Base-by-base conservation (phyloP, 1,140 invertebrate genomes). In the Hirudo medicinalis region DNA sequence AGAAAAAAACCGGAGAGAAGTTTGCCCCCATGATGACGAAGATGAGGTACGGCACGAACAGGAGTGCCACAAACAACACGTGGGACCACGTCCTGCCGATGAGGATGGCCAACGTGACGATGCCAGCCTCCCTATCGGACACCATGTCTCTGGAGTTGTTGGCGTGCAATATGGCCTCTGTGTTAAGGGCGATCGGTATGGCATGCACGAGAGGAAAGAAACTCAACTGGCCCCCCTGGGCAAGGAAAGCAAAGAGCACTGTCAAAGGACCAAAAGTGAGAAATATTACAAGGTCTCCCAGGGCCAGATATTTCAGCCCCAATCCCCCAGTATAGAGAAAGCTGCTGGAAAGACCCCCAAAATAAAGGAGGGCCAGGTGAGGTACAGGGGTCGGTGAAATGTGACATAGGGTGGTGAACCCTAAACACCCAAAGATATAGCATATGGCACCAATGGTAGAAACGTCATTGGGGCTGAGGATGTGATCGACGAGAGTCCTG, bases 211-310 rank as follows among this genome's bases (percentile, higher is more conserved):
- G 89, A 0, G 91, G 78, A 54, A 77, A 73, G 9, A 76, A 69
- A 9, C 78, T 76, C 36, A 92, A 83, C 67, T 88, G 85, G 20
- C 92, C 92, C 1, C 91, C 91, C 82, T 96, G 92, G 43, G 90
- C 87, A 84, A 96, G 87, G 76, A 91, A 95, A 0, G 92, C 89
- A 83, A 95, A 96, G 4, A 96, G 83, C n/a, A 95, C 92, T 20
- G 91, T 91, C 32, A 96, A 88, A 5, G 93, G 93, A 4, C 93
- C 94, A 82, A 97, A 96, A 77, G 94, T 90, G 55, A 95, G 87
- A 77, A 96, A 85, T 76, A 95, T 89, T 69, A 96, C 81, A 40
- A 95, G 77, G 83, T 95, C 92, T 55, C 92, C 92, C 29, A 94
- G 82, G 6, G 91, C 92, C 76, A 94, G 92, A 76, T 94, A 94